These are phyloP conservation scores for Grus americana DNA, from an alignment of 2,113 vertebrate genomes.

Conservation along the genomic window DNA sequence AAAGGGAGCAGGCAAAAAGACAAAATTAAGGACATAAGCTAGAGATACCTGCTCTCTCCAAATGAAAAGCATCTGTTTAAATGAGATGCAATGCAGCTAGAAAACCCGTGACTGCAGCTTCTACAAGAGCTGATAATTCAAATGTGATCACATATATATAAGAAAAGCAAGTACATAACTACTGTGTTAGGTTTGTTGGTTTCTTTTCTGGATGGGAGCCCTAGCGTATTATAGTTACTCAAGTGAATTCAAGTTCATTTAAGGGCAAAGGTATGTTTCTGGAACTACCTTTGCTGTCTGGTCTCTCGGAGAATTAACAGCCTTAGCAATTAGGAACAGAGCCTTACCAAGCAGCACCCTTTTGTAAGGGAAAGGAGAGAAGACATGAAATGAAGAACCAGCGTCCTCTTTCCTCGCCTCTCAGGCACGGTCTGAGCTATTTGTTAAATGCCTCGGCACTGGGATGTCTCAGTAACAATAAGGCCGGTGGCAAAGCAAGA, in stretches of 20 bases:
- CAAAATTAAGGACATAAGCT: background rate
- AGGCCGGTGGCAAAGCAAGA: constrained; percentile 14
- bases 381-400: background rate
- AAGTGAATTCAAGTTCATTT: background rate
- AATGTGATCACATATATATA: background rate
- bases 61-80: background rate
- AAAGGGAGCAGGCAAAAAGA: background rate
- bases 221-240: background rate
- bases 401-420: background rate
- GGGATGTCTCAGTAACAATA: background rate
- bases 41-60: background rate
- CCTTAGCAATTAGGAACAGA: background rate
- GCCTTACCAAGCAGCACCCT: background rate
- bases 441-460: background rate
- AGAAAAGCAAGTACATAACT: background rate
- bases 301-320: background rate
- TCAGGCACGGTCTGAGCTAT: background rate
- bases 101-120: background rate
- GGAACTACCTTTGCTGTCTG: background rate
- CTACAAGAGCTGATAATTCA: background rate
- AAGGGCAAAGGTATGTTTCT: background rate
- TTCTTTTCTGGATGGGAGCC: background rate
- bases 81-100: background rate
- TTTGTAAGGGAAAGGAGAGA: background rate
- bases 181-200: background rate